Evolutionary conservation across 23 tunicate species (phyloP).

Genomic region (Ascidia mentula): DNA sequence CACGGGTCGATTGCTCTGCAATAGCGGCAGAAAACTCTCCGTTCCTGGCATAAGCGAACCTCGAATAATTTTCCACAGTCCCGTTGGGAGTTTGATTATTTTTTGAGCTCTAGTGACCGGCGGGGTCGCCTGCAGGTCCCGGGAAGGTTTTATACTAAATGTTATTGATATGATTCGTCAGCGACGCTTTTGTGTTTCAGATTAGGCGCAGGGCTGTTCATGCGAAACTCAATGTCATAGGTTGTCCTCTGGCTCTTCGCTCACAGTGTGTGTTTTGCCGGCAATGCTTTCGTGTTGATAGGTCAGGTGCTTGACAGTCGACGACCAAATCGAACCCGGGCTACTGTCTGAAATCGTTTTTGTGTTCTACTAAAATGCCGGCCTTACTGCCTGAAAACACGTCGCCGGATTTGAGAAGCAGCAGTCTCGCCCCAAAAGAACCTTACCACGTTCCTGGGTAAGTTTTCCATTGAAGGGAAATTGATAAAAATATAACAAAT

Average conservation of each 20-base stretch:
- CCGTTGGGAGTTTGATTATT: neutral
- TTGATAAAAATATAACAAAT: neutral
- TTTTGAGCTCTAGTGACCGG: neutral
- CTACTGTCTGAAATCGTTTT: neutral
- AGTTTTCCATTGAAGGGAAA: neutral
- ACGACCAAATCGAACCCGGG: neutral
- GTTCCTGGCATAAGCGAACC: neutral
- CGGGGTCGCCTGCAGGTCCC: conserved; percentile 12
- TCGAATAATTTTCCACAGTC: neutral
- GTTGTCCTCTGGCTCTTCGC: conserved; percentile 7
- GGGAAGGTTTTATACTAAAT: neutral
- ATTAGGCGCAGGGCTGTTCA: neutral
- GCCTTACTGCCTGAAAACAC: conserved; percentile 69
- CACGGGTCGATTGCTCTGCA: conserved; percentile 10
- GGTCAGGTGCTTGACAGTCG: neutral
- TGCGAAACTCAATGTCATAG: conserved; percentile 7
- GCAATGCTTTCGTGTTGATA: neutral
- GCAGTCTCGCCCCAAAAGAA: conserved; percentile 68
- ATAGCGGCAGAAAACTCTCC: neutral
- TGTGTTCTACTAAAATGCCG: conserved; percentile 32
- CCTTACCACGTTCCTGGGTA: conserved; percentile 95
- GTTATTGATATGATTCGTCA: neutral
- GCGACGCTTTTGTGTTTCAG: neutral
- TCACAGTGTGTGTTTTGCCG: neutral
- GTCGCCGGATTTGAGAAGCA: conserved; percentile 57